These are phyloP conservation scores for Rhinella marina DNA, from an alignment of 2,797 vertebrate species.

Conservation along the genomic window DNA sequence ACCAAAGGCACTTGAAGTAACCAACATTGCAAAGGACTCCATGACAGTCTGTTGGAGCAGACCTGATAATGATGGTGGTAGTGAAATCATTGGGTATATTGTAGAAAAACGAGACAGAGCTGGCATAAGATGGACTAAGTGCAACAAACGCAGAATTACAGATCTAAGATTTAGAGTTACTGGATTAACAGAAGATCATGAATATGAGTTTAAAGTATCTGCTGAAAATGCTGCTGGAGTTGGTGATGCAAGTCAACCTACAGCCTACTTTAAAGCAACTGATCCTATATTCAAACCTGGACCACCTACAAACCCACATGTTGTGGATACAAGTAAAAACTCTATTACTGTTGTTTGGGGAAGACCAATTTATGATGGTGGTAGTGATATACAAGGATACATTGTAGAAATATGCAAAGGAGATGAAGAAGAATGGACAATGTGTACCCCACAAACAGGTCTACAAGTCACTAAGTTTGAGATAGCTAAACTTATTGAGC, in stretches of 20 bases:
- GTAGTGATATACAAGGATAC: slow-evolving; percentile 91
- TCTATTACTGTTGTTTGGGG: slow-evolving; percentile 90
- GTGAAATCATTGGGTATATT: slow-evolving; percentile 89
- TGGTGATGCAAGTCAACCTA: slow-evolving; percentile 89
- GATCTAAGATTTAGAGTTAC: slow-evolving; percentile 93
- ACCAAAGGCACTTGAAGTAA: slow-evolving; percentile 90
- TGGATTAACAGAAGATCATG: slow-evolving; percentile 87
- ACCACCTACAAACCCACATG: slow-evolving; percentile 87
- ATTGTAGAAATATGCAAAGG: slow-evolving; percentile 94
- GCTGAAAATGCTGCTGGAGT: slow-evolving; percentile 95
- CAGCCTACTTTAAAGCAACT: slow-evolving; percentile 89
- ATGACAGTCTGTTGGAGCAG: slow-evolving; percentile 95
- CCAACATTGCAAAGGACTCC: slow-evolving; percentile 90
- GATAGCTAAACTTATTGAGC: slow-evolving; percentile 90
- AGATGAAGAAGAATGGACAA: slow-evolving; percentile 93
- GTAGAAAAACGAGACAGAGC: slow-evolving; percentile 94
- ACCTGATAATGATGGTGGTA: slow-evolving; percentile 91
- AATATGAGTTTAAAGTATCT: slow-evolving; percentile 95
- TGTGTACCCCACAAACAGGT: slow-evolving; percentile 93
- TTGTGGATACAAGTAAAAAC: slow-evolving; percentile 88
- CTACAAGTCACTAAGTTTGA: slow-evolving; percentile 91
- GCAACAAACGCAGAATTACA: slow-evolving; percentile 92
- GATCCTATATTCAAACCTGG: slow-evolving; percentile 96
- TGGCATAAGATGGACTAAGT: slow-evolving; percentile 96
- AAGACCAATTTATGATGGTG: slow-evolving; percentile 94